Percentiles rank a stretch among this genome's conserved stretches.
Conservation (phyloP, 2,888 invertebrate genomes). For the Agrotis puta region DNA sequence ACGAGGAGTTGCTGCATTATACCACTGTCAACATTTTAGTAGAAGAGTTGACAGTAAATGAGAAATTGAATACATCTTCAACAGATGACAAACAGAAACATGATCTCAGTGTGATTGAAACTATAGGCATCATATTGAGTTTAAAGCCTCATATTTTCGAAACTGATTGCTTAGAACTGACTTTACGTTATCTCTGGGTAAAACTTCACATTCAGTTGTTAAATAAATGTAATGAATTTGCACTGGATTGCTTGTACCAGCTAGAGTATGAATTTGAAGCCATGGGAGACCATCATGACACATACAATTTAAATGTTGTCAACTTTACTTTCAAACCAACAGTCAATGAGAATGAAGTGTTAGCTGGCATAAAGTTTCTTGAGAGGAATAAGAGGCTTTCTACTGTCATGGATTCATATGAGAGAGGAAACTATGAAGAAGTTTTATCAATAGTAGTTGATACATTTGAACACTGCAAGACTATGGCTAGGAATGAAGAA, state of each 20-base stretch:
- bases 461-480: conserved; percentile 91
- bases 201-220: conserved; percentile 84
- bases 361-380: conserved; percentile 81
- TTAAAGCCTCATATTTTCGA: conserved; percentile 82
- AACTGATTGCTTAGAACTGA: conserved; percentile 80
- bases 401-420: conserved; percentile 93
- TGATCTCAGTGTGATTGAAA: conserved; percentile 80
- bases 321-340: conserved; percentile 85
- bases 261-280: conserved; percentile 85
- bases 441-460: conserved; percentile 93
- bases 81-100: conserved; percentile 76
- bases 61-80: conserved; percentile 74
- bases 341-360: conserved; percentile 81
- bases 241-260: conserved; percentile 85
- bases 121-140: conserved; percentile 81
- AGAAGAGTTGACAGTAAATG: conserved; percentile 85
- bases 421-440: conserved; percentile 92
- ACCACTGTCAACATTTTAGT: conserved; percentile 81
- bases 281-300: conserved; percentile 82
- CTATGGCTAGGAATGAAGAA: conserved; percentile 83
- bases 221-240: conserved; percentile 84
- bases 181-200: conserved; percentile 84
- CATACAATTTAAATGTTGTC: conserved; percentile 76
- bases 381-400: conserved; percentile 91
- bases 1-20: conserved; percentile 80